Conservation (phyloP, 2,113 vertebrate species). For the Pygoscelis antarcticus region DNA sequence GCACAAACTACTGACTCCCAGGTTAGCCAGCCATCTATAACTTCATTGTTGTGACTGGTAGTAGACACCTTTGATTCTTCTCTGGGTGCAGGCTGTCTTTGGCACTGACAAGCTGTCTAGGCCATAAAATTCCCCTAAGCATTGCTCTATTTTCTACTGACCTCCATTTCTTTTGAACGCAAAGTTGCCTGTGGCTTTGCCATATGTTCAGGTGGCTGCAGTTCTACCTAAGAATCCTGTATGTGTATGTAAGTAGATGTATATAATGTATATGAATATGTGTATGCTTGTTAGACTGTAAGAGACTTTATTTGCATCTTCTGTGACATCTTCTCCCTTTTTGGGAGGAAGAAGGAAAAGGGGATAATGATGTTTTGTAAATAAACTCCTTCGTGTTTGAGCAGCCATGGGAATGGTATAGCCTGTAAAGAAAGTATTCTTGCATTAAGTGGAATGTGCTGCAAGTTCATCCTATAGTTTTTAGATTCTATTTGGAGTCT, state of each 20-base stretch:
- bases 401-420: background rate
- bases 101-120: background rate
- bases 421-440: background rate
- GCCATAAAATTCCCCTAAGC: background rate
- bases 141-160: background rate
- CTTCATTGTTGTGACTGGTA: background rate
- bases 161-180: background rate
- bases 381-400: background rate
- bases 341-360: background rate
- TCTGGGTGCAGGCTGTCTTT: background rate
- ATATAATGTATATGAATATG: background rate
- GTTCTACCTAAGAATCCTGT: background rate
- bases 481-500: background rate
- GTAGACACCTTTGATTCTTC: background rate
- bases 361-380: background rate
- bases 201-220: constrained; percentile 8
- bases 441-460: background rate
- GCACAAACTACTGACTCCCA: background rate
- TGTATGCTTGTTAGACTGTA: background rate
- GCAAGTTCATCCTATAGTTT: background rate
- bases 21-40: background rate
- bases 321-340: background rate
- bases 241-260: background rate
- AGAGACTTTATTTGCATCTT: background rate
- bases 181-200: background rate